Evolutionary conservation across 2,797 vertebrate genomes (phyloP).

Genomic region (Leucoraja ocellata): DNA sequence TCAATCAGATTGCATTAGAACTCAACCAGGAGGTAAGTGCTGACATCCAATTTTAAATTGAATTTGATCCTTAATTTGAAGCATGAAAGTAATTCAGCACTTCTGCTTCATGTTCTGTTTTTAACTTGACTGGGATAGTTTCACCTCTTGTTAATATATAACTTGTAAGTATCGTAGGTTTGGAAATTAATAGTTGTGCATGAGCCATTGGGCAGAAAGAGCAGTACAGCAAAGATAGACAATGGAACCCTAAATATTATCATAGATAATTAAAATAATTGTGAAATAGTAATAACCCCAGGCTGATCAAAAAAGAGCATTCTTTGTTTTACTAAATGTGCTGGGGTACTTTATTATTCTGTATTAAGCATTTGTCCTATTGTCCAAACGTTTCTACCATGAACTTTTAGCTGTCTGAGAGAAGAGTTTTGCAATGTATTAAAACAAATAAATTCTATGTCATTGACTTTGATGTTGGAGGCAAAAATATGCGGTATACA

Average conservation of each 20-base stretch:
- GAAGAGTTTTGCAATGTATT: background rate
- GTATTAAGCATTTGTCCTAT: too few relatives aligned
- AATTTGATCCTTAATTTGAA: background rate
- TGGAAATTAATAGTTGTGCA: background rate
- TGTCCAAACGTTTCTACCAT: too few relatives aligned
- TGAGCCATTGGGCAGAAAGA: background rate
- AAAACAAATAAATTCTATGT: background rate
- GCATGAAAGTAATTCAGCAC: background rate
- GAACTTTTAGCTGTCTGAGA: background rate
- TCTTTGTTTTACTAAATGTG: background rate
- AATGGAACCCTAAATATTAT: background rate
- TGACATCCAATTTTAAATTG: background rate
- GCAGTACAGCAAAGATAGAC: background rate
- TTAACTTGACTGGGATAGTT: background rate
- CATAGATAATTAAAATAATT: background rate
- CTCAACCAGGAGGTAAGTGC: slow-evolving; percentile 79
- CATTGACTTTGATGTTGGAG: background rate
- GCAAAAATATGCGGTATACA: background rate
- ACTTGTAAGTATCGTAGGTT: background rate
- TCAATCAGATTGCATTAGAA: slow-evolving; percentile 81
- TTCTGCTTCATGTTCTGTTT: background rate
- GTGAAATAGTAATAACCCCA: background rate
- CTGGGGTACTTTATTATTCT: background rate
- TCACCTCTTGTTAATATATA: background rate
- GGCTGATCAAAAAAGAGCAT: background rate